Conservation (phyloP, 2,113 vertebrate species). For the Hystrix brachyura region DNA sequence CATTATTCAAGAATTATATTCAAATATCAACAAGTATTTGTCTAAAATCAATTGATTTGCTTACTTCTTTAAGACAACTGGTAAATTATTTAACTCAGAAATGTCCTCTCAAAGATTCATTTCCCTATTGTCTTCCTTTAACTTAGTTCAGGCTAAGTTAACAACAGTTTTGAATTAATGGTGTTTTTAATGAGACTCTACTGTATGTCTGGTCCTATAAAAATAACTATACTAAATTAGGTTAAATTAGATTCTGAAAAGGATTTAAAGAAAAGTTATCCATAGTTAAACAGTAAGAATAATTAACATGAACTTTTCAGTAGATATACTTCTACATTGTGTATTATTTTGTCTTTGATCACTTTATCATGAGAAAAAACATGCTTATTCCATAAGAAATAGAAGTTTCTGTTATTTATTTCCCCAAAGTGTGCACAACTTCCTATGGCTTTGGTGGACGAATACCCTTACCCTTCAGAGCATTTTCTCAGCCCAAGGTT, state of each 20-base stretch:
- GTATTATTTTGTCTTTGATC: background rate
- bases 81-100: background rate
- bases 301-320: background rate
- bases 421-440: background rate
- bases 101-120: background rate
- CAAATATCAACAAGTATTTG: background rate
- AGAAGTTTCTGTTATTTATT: background rate
- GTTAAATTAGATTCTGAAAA: constrained; percentile 49
- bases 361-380: background rate
- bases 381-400: background rate
- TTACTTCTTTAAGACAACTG: background rate
- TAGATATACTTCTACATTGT: background rate
- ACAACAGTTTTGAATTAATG: constrained; percentile 3
- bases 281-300: background rate
- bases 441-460: background rate
- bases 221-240: background rate
- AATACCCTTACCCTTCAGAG: constrained; percentile 8
- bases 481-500: background rate
- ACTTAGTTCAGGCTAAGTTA: background rate
- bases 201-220: background rate
- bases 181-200: background rate
- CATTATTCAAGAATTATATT: background rate
- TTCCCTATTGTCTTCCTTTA: background rate
- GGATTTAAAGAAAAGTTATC: background rate
- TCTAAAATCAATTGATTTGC: background rate